Percentiles rank a stretch among this genome's conserved stretches.
These are phyloP conservation scores for Mellivora capensis DNA, from an alignment of 2,113 vertebrate genomes.

Conservation along the genomic window DNA sequence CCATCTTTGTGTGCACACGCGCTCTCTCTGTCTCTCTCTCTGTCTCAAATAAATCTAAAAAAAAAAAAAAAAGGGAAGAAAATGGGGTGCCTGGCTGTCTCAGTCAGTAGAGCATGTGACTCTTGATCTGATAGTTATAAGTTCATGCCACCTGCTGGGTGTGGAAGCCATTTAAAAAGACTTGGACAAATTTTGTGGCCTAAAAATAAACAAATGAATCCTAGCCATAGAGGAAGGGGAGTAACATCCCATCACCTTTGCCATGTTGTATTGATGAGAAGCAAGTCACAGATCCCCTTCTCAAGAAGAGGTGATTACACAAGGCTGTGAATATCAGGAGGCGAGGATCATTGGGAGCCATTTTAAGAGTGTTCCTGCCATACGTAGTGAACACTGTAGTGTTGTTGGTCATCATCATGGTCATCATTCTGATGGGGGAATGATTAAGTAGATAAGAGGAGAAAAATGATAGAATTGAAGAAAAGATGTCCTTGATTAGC, in stretches of 20 bases:
- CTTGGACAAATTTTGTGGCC: background rate
- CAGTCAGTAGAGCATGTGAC: background rate
- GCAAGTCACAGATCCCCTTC: background rate
- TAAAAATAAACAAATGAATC: background rate
- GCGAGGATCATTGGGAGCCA: background rate
- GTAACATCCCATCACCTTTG: background rate
- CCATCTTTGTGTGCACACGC: fast-evolving
- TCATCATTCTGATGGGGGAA: background rate
- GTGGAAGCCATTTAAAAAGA: background rate
- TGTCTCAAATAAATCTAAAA: no score
- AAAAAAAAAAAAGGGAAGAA: no score
- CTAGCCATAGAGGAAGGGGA: background rate
- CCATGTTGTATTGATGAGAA: background rate
- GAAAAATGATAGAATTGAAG: background rate
- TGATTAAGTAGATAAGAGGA: background rate
- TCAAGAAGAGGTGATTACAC: background rate
- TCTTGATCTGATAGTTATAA: background rate
- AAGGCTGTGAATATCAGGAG: background rate
- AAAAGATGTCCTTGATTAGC: background rate
- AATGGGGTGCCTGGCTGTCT: no score
- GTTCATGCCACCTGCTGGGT: background rate
- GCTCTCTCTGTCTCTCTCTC: no score
- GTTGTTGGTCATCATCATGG: background rate
- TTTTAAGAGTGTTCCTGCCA: background rate
- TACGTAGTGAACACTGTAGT: background rate